Base-by-base conservation (phyloP, 1,140 invertebrate genomes). In the Aphaenogaster rudis region DNA sequence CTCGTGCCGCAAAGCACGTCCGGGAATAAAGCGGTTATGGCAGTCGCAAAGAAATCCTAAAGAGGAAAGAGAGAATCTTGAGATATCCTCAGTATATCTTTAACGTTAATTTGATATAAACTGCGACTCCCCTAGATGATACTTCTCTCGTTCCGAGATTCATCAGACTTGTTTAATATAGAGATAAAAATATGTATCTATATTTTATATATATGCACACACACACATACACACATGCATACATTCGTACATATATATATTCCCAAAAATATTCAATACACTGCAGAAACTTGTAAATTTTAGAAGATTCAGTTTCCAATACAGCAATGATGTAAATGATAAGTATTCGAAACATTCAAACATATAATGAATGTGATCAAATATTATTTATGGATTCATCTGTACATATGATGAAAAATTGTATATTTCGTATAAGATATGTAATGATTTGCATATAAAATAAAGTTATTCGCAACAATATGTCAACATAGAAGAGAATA, bases 1-100 rank as follows among this genome's bases (percentile, higher is more conserved):
- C 93, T 96, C 21, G 88, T 96, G 89, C 89, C 94, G 28, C 94
- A 94, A 88, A 71, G 9, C 4, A 84, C 89, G 9, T 66, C 66
- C 69, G 84, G 59, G 48, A 86, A 84, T 74, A 88, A 89, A 64
- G 64, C 69, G 39, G 82, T 69, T 9, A 54, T 88, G 4, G 21
- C 84, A 54, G 11, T 78, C 67, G 67, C 42, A 11, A 91, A 92
- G 87, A 90, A 92, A 79, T 93, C 91, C 64, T 93, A 92, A 86
- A 88, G 21, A 9, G 66, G 21, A 8, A 50, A 69, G 21, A 28
- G 48, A 28, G 66, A 42, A 72, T 50, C 17, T 66, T 33, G 50
- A 82, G 15, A 66, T 69, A 42, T 76, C 36, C 57, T 74, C 52
- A 79, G 8, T 72, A 72, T 84, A 72, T 82, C 33, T 13, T 69